A percentile compares a stretch with the other conserved stretches of the same genome.
phyloP scores from a whole-genome alignment of 2,888 invertebrate species.

The Xestia rhomboidea region DNA sequence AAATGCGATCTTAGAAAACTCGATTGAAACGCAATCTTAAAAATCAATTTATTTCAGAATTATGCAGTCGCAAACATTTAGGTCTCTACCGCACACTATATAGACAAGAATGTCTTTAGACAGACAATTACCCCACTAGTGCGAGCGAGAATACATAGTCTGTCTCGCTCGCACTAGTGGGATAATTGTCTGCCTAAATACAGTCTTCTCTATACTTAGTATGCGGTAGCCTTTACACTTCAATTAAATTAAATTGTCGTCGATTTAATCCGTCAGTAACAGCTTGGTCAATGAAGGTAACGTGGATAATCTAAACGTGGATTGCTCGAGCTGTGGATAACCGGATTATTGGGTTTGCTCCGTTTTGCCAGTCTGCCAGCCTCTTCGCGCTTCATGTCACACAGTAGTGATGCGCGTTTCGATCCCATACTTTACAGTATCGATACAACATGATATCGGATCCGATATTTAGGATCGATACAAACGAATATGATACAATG shows the following conservation, averaged over 20 bases:
- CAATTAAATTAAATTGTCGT: slow-evolving; percentile 32
- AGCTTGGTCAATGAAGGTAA: slow-evolving; percentile 48
- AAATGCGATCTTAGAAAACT: neutral
- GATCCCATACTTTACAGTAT: neutral
- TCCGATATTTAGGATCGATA: neutral
- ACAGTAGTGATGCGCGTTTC: neutral
- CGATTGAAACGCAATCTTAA: neutral
- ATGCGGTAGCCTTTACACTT: no score
- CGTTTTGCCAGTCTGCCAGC: slow-evolving; percentile 44
- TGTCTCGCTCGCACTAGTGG: no score
- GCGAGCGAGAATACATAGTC: no score
- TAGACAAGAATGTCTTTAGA: no score
- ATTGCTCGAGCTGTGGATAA: slow-evolving; percentile 17
- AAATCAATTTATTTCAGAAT: slow-evolving; percentile 23
- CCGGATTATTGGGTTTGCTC: slow-evolving; percentile 46
- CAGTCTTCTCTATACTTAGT: no score
- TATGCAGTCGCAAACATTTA: slow-evolving; percentile 33
- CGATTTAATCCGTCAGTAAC: slow-evolving; percentile 32
- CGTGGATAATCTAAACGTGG: slow-evolving; percentile 33
- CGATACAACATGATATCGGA: neutral
- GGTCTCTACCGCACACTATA: no score
- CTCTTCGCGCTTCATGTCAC: slow-evolving; percentile 44
- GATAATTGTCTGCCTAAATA: no score
- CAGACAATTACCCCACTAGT: no score
- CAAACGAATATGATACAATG: neutral